Base-by-base conservation (phyloP, 1,140 invertebrate species). In the Drosophila sproati region DNA sequence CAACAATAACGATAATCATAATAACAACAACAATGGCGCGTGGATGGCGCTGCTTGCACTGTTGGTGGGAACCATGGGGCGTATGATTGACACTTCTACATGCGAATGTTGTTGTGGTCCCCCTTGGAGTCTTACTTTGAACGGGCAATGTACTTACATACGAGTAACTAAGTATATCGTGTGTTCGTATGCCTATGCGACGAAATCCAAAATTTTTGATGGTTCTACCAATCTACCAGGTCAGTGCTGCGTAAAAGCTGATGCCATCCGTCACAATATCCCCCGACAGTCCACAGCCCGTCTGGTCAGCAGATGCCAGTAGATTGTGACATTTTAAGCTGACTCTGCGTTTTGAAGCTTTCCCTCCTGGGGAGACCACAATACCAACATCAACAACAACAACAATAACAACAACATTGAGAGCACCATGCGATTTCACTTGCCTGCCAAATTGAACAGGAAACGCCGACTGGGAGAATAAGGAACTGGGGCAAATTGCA, bases 81-180 rank as follows among this genome's bases (percentile, higher is more conserved):
- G 41, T 50, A 67, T 77, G 68, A 85, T 80, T 83, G 81, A 76
- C 81, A 77, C 63, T 85, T 60, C 74, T 60, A 54, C 64, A 43
- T 37, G 43, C 34, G 10, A 31, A 47, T 12, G 55, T 37, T 6
- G 7, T 41, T 34, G 5, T 41, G 34, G 4, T 5, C 5, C 2
- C 34, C 34, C 34, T 10, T 20, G 20, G 20, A 20, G 20, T 20
- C 32, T 20, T 37, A 20, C 52, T 10, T 20, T 0, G 20, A 20
- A 20, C 20, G 20, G 20, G 20, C 20, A 3, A 20, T 12, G 20
- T 0, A 20, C 43, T 45, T 5, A 37, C 35, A 54, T 34, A 37
- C 32, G 54, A n/a, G 29, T 20, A 29, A 31, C 20, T 20, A 20
- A 20, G 34, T 32, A 6, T 57, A 34, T 5, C 8, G 2, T 51